Conservation (phyloP, 2,888 invertebrate genomes). For the Chloroclystis v-ata region DNA sequence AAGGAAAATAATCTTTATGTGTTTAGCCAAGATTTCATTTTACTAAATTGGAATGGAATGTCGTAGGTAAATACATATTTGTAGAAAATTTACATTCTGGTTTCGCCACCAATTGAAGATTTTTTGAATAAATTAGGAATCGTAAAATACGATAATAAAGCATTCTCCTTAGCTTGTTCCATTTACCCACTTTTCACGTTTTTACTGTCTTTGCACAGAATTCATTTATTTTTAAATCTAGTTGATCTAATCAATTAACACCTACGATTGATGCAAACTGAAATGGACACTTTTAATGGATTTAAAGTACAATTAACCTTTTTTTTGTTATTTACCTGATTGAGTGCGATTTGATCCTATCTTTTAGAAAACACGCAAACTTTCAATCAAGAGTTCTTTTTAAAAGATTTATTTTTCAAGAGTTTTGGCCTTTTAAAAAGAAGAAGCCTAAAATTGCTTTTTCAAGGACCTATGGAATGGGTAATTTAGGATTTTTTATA, state of each 20-base stretch:
- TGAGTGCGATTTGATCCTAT: slow-evolving; percentile 33
- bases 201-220: not conserved
- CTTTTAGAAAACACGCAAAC: slow-evolving; percentile 18
- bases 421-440: too few relatives aligned
- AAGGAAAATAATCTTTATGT: slow-evolving; percentile 26
- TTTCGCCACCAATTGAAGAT: slow-evolving; percentile 9
- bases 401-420: too few relatives aligned
- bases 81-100: not conserved
- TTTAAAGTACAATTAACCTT: slow-evolving; percentile 31
- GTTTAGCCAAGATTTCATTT: not conserved
- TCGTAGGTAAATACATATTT: not conserved
- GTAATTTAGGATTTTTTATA: too few relatives aligned
- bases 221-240: not conserved
- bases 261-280: slow-evolving; percentile 17
- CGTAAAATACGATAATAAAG: not conserved
- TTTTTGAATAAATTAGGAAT: not conserved
- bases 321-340: slow-evolving; percentile 36
- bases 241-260: slow-evolving; percentile 22
- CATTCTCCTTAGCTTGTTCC: too few relatives aligned
- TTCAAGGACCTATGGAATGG: too few relatives aligned
- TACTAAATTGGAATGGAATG: slow-evolving; percentile 10
- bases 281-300: too few relatives aligned
- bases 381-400: slow-evolving; percentile 1
- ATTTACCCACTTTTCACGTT: not conserved
- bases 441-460: not conserved